A percentile compares a stretch with the other conserved stretches of the same genome.
These are phyloP conservation scores for Gryllus longicercus DNA, from an alignment of 2,888 invertebrate species.

Conservation along the genomic window DNA sequence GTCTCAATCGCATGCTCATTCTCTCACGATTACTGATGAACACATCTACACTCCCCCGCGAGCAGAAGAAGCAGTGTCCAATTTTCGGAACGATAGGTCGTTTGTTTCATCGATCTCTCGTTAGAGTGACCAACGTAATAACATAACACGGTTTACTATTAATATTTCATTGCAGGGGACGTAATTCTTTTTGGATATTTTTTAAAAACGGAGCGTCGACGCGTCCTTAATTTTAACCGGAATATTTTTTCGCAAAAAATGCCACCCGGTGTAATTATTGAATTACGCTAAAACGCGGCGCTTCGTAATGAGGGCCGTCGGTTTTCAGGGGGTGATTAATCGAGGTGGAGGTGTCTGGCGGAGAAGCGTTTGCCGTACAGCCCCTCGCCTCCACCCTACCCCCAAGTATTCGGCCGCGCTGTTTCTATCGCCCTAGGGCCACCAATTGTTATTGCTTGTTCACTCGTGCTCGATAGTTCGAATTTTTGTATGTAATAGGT, in stretches of 20 bases:
- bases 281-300: background rate
- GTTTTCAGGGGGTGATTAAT: background rate
- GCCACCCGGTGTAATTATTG: background rate
- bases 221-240: conserved; percentile 8
- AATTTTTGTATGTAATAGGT: no score
- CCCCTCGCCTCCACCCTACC: no score
- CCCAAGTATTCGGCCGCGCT: no score
- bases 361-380: no score
- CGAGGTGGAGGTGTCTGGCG: background rate
- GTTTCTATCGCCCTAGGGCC: no score
- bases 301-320: background rate
- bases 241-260: background rate
- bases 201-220: background rate
- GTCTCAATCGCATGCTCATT: no score
- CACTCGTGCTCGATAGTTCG: no score
- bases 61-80: background rate
- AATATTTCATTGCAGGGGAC: conserved; percentile 5
- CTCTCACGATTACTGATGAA: no score
- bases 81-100: background rate
- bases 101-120: background rate
- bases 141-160: background rate
- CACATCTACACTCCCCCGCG: no score
- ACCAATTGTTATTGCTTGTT: no score
- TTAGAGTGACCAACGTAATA: background rate
- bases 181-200: background rate